These are phyloP conservation scores for Anastatus disparis DNA, from an alignment of 1,140 invertebrate species.

Conservation along the genomic window DNA sequence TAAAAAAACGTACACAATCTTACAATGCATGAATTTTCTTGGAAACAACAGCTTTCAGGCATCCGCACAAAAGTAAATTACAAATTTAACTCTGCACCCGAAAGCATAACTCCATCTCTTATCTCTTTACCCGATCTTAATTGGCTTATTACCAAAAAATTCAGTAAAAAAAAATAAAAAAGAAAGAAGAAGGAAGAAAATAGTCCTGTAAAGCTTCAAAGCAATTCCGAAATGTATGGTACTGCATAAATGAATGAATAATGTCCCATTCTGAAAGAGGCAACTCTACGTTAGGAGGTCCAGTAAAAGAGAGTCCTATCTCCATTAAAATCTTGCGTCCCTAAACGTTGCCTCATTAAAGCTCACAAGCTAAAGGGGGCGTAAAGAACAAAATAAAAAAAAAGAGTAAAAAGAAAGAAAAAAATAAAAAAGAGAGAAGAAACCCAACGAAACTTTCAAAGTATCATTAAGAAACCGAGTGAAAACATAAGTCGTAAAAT, in stretches of 20 bases:
- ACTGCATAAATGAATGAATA: slow-evolving; percentile 6
- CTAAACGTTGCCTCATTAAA: slow-evolving; percentile 38
- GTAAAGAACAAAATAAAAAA: neutral
- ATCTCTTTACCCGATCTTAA: neutral
- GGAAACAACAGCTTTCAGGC: too few relatives aligned
- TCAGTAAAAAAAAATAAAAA: neutral
- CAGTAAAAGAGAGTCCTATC: slow-evolving; percentile 3
- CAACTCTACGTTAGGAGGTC: neutral
- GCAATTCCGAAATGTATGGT: too few relatives aligned
- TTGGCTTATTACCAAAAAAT: slow-evolving; percentile 8
- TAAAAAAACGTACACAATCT: too few relatives aligned
- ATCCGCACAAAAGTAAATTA: neutral
- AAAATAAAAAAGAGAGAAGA: neutral
- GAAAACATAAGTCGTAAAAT: slow-evolving; percentile 40
- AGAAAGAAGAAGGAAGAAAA: too few relatives aligned
- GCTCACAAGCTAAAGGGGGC: neutral
- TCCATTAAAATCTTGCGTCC: slow-evolving; percentile 28
- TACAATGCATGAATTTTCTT: too few relatives aligned
- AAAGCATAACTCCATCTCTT: neutral
- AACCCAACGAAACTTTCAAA: slow-evolving; percentile 21
- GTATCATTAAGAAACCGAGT: slow-evolving; percentile 42
- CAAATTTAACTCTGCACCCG: neutral
- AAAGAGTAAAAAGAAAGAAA: neutral
- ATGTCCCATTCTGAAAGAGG: neutral
- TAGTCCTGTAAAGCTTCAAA: too few relatives aligned